Evolutionary conservation across 1,140 invertebrate species (phyloP).

Genomic region (Brachystomella parvula): DNA sequence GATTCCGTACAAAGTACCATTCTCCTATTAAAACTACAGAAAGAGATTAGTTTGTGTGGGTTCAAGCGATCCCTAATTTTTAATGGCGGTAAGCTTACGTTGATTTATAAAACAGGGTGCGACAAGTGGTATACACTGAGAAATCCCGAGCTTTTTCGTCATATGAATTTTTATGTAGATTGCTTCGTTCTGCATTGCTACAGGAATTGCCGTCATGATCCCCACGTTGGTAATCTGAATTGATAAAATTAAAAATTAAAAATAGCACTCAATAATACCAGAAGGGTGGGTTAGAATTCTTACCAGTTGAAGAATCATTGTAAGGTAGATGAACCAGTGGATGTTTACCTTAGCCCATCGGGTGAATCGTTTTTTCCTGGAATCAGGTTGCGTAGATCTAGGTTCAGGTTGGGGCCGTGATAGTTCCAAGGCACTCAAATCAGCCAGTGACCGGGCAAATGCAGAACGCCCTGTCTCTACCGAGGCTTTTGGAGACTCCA

Average conservation of each 20-base stretch:
- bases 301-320: background rate
- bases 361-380: background rate
- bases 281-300: too few relatives aligned
- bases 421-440: background rate
- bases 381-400: too few relatives aligned
- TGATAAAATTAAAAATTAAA: background rate
- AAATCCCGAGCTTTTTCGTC: background rate
- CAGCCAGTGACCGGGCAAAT: too few relatives aligned
- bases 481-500: too few relatives aligned
- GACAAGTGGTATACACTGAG: background rate
- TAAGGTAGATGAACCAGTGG: background rate
- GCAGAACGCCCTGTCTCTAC: too few relatives aligned
- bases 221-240: background rate
- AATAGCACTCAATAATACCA: background rate
- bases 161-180: background rate
- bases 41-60: background rate
- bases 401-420: too few relatives aligned
- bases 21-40: background rate
- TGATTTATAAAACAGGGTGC: background rate
- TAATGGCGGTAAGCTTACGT: background rate
- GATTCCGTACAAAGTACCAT: slow-evolving; percentile 2
- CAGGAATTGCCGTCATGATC: background rate
- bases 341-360: background rate
- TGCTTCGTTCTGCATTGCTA: background rate
- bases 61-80: background rate